Evolutionary conservation across 2,888 invertebrate genomes (phyloP).

Genomic region (Tenthredo distinguenda): DNA sequence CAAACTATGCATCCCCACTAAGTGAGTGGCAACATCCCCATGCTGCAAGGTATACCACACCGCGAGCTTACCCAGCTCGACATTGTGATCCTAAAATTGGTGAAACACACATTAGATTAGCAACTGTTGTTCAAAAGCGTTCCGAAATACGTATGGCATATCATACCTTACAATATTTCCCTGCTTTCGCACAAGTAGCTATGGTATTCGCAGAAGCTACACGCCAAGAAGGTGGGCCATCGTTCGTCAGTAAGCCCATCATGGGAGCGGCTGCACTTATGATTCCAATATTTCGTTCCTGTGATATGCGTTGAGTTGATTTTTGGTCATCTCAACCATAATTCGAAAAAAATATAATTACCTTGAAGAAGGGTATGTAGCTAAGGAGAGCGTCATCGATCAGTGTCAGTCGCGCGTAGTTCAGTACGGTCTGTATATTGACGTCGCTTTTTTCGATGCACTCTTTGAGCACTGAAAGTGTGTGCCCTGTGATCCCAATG

Average conservation of each 20-base stretch:
- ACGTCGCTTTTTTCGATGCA: constrained; percentile 84
- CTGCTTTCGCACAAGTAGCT: constrained; percentile 82
- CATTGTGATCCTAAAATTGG: constrained; percentile 79
- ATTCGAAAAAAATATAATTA: constrained; percentile 69
- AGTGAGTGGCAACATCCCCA: constrained; percentile 83
- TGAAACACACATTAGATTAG: background rate
- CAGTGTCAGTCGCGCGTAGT: constrained; percentile 90
- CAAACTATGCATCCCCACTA: constrained; percentile 88
- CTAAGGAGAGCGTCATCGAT: constrained; percentile 88
- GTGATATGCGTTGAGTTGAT: constrained; percentile 58
- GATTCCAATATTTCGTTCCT: constrained; percentile 87
- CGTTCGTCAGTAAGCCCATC: constrained; percentile 90
- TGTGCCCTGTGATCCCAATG: constrained; percentile 94
- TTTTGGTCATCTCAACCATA: background rate
- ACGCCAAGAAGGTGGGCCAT: constrained; percentile 90
- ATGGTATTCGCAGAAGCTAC: constrained; percentile 85
- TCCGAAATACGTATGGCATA: constrained; percentile 43
- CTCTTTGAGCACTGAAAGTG: constrained; percentile 87
- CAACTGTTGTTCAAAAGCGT: background rate
- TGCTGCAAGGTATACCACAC: constrained; percentile 84
- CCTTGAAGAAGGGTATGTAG: constrained; percentile 88
- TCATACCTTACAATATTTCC: constrained; percentile 84
- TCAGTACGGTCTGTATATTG: constrained; percentile 86
- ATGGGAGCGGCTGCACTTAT: constrained; percentile 91
- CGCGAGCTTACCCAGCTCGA: constrained; percentile 87